Conservation (phyloP, 2,797 vertebrate genomes). For the Paratrypauchen microcephalus region DNA sequence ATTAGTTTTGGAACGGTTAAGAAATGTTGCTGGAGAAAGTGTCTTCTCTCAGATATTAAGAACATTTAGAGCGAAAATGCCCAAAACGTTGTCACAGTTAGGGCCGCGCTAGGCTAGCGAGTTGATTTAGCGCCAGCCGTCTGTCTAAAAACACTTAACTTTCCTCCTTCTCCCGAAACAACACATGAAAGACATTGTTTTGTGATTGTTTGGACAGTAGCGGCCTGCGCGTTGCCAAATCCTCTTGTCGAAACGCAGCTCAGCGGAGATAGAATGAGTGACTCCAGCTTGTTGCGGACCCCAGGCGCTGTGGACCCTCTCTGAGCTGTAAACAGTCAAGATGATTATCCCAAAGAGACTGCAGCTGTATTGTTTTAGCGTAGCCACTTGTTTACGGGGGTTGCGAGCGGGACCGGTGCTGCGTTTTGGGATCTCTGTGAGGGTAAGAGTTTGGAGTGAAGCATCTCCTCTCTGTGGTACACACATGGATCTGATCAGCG, state of each 20-base stretch:
- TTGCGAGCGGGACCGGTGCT: constrained; percentile 42
- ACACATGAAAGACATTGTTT: constrained; percentile 35
- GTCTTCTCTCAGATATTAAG: constrained; percentile 59
- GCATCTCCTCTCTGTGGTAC: constrained; percentile 46
- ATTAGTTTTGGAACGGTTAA: constrained; percentile 65
- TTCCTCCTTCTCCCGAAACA: constrained; percentile 13
- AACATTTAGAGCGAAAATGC: constrained; percentile 60
- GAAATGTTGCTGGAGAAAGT: constrained; percentile 58
- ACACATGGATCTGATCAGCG: constrained; percentile 67
- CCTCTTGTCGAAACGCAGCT: constrained; percentile 33
- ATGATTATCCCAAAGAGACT: constrained; percentile 70
- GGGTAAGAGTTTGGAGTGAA: constrained; percentile 43
- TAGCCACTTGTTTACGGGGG: constrained; percentile 69
- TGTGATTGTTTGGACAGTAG: constrained; percentile 60
- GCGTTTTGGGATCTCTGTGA: constrained; percentile 4
- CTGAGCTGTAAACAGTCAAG: constrained; percentile 65
- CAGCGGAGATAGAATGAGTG: constrained; percentile 49
- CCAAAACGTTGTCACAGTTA: constrained; percentile 44
- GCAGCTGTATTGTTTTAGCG: constrained; percentile 78
- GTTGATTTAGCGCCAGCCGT: constrained; percentile 35
- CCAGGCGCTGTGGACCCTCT: constrained; percentile 51
- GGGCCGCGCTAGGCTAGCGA: constrained; percentile 33
- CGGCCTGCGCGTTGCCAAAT: constrained; percentile 32
- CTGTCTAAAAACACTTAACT: constrained; percentile 37
- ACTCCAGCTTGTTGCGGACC: constrained; percentile 58